Evolutionary conservation across 2,888 invertebrate genomes (phyloP).

Genomic region (Leptodirus hochenwartii): DNA sequence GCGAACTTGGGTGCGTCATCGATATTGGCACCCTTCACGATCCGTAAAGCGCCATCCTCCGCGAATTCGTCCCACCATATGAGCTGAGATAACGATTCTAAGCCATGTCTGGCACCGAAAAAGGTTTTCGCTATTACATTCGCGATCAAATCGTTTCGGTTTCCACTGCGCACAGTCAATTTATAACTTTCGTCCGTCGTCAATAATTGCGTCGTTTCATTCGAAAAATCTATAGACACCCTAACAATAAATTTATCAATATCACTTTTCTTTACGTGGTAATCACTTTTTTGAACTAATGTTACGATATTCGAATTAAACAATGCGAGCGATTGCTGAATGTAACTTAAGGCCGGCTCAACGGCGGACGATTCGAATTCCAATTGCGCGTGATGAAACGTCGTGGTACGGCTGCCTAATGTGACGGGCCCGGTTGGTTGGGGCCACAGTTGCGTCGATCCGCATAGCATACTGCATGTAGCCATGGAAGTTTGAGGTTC

Average conservation of each 20-base stretch:
- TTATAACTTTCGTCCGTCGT: slow-evolving; percentile 61
- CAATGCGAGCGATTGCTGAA: slow-evolving; percentile 32
- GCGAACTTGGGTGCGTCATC: slow-evolving; percentile 61
- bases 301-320: slow-evolving; percentile 26
- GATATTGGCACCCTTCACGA: slow-evolving; percentile 44
- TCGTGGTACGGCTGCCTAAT: slow-evolving; percentile 43
- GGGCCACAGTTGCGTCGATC: slow-evolving; percentile 59
- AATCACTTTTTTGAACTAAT: slow-evolving; percentile 16
- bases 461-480: slow-evolving; percentile 65
- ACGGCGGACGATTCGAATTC: slow-evolving; percentile 27
- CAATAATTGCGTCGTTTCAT: slow-evolving; percentile 36
- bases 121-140: slow-evolving; percentile 45
- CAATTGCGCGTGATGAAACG: slow-evolving; percentile 35
- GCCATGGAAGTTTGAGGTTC: slow-evolving; percentile 36
- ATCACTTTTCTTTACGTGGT: slow-evolving; percentile 17
- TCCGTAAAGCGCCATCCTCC: slow-evolving; percentile 38
- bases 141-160: slow-evolving; percentile 31
- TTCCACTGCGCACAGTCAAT: slow-evolving; percentile 32
- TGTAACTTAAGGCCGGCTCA: slow-evolving; percentile 28
- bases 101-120: slow-evolving; percentile 60
- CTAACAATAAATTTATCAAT: slow-evolving; percentile 26
- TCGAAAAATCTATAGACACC: slow-evolving; percentile 32
- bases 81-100: slow-evolving; percentile 63
- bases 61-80: slow-evolving; percentile 55
- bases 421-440: slow-evolving; percentile 54